Evolutionary conservation across 2,113 vertebrate species (phyloP).

Genomic region (Carollia perspicillata): DNA sequence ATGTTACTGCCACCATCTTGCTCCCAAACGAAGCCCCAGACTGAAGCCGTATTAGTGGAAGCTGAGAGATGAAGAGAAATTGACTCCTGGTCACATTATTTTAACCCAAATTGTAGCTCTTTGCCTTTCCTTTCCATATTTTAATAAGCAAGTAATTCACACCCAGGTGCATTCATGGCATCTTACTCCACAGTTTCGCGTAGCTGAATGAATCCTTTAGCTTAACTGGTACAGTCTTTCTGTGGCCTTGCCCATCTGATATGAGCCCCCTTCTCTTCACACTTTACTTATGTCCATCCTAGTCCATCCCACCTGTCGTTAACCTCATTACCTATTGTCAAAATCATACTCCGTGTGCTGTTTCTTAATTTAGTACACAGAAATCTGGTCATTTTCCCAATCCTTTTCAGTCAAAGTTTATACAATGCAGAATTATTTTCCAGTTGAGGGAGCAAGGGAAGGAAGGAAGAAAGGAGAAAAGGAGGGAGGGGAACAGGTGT

Average conservation of each 20-base stretch:
- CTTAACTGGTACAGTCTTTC: background rate
- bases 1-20: background rate
- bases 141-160: background rate
- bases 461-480: background rate
- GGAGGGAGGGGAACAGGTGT: background rate
- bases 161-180: background rate
- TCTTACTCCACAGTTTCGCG: background rate
- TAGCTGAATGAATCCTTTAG: background rate
- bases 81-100: background rate
- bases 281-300: background rate
- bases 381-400: background rate
- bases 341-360: background rate
- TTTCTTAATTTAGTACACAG: background rate
- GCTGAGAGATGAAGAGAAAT: background rate
- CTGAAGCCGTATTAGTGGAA: background rate
- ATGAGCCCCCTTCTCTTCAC: background rate
- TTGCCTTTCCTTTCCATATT: background rate
- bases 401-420: background rate
- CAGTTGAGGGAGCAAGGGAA: background rate
- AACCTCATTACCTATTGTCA: background rate
- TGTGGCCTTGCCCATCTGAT: background rate
- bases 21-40: background rate
- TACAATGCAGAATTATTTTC: background rate
- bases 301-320: background rate
- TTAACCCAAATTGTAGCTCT: background rate